Evolutionary conservation across 1,140 invertebrate genomes (phyloP), one percentile per base, ranked within the genome.

Genomic region (Tetramorium alpestre): DNA sequence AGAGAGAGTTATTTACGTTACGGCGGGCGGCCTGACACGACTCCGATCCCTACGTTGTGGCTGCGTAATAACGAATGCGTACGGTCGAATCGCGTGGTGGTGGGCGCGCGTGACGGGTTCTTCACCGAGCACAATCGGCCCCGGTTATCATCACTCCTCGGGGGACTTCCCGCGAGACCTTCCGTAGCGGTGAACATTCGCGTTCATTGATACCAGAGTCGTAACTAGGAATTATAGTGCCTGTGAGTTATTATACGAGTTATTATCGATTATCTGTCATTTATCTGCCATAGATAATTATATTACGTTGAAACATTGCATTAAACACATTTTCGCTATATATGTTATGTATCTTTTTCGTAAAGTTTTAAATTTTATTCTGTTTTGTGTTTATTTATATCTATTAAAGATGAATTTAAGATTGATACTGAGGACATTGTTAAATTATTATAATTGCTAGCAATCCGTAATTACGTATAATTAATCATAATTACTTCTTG

Each of bases 151-250:
- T 80, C 65, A 11, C 60, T 73, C 44, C 28, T 81, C 69, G 41
- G 76, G 80, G 69, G 86, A 67, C 67, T 90, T 84, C 87, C 84
- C 67, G 25, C 67, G 62, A 88, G 91, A 70, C 64, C 49, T 90
- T 78, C 85, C 70, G 56, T 56, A 25, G 75, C 49, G 11, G 44
- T 51, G 25, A 58, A 44, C 49, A 56, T 73, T 87, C 10, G 6
- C 73, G 62, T 89, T 82, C 82, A 70, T 84, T 58, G 51, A 25
- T 38, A 25, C 18, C 80, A 84, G 80, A 62, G 4, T 75, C 28
- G 80, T 84, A 84, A 13, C 69, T 84, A 62, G 22, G 13, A 33
- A 11, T 73, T 25, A 13, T n/a, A 56, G 41, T 10, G 16, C 80
- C 80, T 84, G 18, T 33, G 25, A 44, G 22, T 22, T 22, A 22